Base-by-base conservation (phyloP, 1,140 invertebrate species). In the Cotesia vestalis region DNA sequence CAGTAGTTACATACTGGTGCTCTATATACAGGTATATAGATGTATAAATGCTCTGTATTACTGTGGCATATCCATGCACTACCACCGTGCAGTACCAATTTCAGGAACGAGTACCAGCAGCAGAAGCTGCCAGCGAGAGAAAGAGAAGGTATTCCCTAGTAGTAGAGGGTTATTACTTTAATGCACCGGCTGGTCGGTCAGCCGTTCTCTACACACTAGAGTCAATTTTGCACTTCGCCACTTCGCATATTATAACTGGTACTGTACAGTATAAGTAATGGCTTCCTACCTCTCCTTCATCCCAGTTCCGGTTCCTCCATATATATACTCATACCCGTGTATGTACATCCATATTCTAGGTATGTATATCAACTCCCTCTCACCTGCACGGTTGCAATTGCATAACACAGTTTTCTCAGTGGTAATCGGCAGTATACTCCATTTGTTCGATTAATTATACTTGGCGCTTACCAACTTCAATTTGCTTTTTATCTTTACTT, bases 141-240 rank as follows among this genome's bases (percentile, higher is more conserved):
- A 46, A 46, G 40, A 46, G 40, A 46, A 11, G 11, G 40, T 27
- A 46, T 46, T 46, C 62, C 17, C 53, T 53, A 71, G 70, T 66
- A 63, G 38, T 36, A 11, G 36, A 34, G 46, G 60, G 70, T 72
- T 72, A 72, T 72, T 72, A 72, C 71, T 72, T 72, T 72, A 72
- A 72, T 72, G 64, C 57, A 67, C 63, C 71, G 64, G 71, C 71
- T 67, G 71, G 63, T 67, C 71, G 71, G 71, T 72, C 64, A 67
- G 71, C 71, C 71, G 38, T 72, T 72, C 46, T 62, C 40, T 46
- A 46, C 40, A 64, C 63, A 72, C 64, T 46, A 20, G 59, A 72
- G 64, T 72, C 71, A 72, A 72, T 72, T 72, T 72, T 72, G 71
- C 71, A 72, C 71, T 67, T 72, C 55, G 71, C 71, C 64, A 72